Evolutionary conservation across 2,113 vertebrate species (phyloP), one percentile per base, ranked within the genome.

Genomic region (Ictalurus furcatus): DNA sequence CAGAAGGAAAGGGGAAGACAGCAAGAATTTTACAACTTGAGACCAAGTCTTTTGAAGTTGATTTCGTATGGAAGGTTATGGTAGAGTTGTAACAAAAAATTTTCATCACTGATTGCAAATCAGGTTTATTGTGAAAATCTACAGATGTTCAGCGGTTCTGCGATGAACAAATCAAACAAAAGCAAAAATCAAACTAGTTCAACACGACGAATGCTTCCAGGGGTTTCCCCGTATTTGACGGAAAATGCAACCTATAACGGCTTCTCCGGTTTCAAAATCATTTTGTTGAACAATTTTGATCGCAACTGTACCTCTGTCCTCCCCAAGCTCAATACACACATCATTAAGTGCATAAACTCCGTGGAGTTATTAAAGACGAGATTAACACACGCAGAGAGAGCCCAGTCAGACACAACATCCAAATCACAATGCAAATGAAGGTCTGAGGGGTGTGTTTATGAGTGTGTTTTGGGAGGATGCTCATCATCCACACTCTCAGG

Each of bases 31-130:
- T 84, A 85, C 88, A 84, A 40, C 90, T 65, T 78, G 84, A 65
- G 78, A 87, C 87, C 88, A 63, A 88, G 90, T 87, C 81, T 88
- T 92, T 89, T 90, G 90, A 40, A 90, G 91, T 90, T 90, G 81
- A 44, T 73, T 85, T 84, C 85, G 90, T 90, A 71, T 54, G 9
- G 52, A 79, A 81, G 67, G 65, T 82, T 86, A 78, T 92, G 90
- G 90, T 92, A 92, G 61, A 11, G 44, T 48, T 48, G 44, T 0
- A 5, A 48, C 44, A 48, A 6, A 48, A 6, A 48, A 48, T 7
- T 48, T 48, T 7, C 44, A 48, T 7, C 44, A 48, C 44, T 6
- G 44, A 48, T 48, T 48, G 44, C 44, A 48, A 48, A 7, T 48
- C 44, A 48, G 44, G 6, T 48, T 48, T 48, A 7, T 48, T 48